Base-by-base conservation (phyloP, 2,888 invertebrate genomes). In the Andrena flavipes region DNA sequence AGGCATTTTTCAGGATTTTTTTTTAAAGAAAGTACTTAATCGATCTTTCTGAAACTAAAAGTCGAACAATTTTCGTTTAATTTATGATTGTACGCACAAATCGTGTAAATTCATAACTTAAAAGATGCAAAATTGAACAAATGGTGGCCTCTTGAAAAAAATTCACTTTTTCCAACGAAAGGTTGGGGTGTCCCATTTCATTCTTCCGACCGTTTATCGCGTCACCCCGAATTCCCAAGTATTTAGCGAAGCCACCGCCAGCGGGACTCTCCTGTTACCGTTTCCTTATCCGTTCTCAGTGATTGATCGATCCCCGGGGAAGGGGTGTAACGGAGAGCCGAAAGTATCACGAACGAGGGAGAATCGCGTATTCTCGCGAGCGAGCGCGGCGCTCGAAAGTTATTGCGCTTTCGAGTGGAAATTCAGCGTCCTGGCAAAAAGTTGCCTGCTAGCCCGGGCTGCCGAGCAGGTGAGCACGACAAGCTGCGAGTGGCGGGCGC, bases 341-440 rank as follows among this genome's bases (percentile, higher is more conserved):
- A 79, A 68, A 72, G 79, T 63, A 62, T 35, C 42, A 62, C 62
- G 56, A 68, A 80, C 80, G 63, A 72, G 76, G 64, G 76, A 51
- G 64, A 76, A 79, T 79, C 76, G 56, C 56, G 76, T 69, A 69
- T 79, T 63, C 68, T 42, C 54, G 68, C 42, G 69, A 56, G 76
- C 35, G 64, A 30, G 49, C 33, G 35, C 56, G 56, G 29, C 68
- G 72, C 35, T 69, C 23, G 51, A 59, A 73, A 79, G 74, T 81
- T 81, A 64, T 62, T 65, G 73, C 60, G 80, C 73, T 81, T 65
- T 79, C 80, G 81, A 81, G 81, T 69, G 69, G 80, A 80, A 81
- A 81, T 80, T 81, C 80, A 73, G 54, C 81, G 80, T 42, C 64
- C 69, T 74, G 65, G 81, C 73, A 81, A 81, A 81, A 80, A 81